Conservation (phyloP, 2,888 invertebrate genomes). For the Pyralis farinalis region DNA sequence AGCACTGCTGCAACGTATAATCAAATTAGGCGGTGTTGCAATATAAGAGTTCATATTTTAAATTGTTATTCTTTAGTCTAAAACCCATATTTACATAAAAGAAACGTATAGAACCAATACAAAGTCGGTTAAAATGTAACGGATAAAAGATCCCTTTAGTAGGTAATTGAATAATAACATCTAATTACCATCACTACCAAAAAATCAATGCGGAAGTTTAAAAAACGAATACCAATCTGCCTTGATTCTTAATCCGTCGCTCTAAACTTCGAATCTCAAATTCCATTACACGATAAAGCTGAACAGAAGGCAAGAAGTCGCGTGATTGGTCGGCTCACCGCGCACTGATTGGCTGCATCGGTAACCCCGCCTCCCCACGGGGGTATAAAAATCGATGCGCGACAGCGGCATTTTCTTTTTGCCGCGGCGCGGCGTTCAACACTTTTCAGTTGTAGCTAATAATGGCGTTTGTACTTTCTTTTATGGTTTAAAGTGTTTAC, state of each 20-base stretch:
- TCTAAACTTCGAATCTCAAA: constrained; percentile 63
- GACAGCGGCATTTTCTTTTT: constrained; percentile 57
- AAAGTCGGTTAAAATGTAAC: too few species aligned
- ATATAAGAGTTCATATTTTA: too few species aligned
- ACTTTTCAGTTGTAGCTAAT: constrained; percentile 70
- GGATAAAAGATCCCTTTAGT: too few species aligned
- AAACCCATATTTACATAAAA: too few species aligned
- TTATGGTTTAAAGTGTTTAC: constrained; percentile 74
- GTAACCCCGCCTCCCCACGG: constrained; percentile 67
- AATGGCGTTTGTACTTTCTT: constrained; percentile 71
- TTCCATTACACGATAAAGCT: constrained; percentile 71
- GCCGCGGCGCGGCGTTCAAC: constrained; percentile 59
- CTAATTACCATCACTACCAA: constrained; percentile 30
- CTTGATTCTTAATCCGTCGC: constrained; percentile 60
- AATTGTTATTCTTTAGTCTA: too few species aligned
- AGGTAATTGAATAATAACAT: constrained; percentile 1
- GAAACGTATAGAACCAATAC: too few species aligned
- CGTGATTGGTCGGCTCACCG: constrained; percentile 35
- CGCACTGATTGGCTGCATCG: constrained; percentile 66
- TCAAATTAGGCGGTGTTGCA: too few species aligned
- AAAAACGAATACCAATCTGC: constrained; percentile 57
- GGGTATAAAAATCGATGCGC: constrained; percentile 79
- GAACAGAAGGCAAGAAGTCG: constrained; percentile 49
- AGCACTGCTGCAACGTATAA: too few species aligned
- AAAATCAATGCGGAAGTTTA: constrained; percentile 40